phyloP scores from a whole-genome alignment of 2,797 vertebrate species.

The Hypotaenidia okinawae region DNA sequence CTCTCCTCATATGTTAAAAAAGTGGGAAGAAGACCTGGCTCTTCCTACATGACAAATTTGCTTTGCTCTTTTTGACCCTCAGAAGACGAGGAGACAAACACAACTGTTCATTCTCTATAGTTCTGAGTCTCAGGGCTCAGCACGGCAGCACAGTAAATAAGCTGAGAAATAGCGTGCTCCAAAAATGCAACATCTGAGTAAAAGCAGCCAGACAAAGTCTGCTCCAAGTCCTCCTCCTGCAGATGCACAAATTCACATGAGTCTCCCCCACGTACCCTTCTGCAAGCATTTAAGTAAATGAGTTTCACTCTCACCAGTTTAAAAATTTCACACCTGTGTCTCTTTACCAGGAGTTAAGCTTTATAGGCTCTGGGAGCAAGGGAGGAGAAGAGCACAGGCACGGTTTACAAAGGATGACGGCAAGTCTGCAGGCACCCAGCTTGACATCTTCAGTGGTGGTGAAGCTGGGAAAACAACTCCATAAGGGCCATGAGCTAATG shows the following conservation, averaged over 20 bases:
- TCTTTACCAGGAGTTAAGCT: not conserved
- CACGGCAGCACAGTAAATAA: not conserved
- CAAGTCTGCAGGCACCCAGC: not conserved
- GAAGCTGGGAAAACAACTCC: not conserved
- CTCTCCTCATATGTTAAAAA: fast-evolving
- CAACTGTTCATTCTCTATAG: not conserved
- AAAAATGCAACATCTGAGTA: not conserved
- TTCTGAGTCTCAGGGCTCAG: not conserved
- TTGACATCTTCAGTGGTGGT: not conserved
- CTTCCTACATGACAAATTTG: not conserved
- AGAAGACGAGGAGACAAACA: not conserved
- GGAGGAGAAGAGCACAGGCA: not conserved
- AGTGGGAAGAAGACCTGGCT: not conserved
- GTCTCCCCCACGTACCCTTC: not conserved
- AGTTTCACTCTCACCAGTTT: not conserved
- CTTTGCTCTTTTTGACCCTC: not conserved
- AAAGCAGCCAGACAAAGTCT: not conserved
- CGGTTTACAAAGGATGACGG: not conserved
- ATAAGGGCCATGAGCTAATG: not conserved
- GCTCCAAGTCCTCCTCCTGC: not conserved
- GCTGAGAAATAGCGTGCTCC: not conserved
- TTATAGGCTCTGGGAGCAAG: not conserved
- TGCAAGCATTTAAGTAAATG: not conserved
- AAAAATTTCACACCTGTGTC: not conserved
- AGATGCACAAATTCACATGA: not conserved